Base-by-base conservation (phyloP, 2,113 vertebrate genomes). In the Chelonoidis abingdonii region DNA sequence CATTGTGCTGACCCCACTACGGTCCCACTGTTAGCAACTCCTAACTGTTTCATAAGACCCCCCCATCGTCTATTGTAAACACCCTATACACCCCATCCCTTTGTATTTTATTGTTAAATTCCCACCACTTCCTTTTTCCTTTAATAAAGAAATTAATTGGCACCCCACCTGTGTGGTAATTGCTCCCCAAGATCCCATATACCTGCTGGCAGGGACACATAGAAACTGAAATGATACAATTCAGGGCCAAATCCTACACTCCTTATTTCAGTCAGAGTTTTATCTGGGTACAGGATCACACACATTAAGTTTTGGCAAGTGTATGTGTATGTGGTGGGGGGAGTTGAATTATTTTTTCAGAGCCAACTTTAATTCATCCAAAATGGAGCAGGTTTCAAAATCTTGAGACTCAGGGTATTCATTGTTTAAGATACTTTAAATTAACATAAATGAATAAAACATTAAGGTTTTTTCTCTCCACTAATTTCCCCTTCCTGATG, bases 381-480 rank as follows among this genome's bases (percentile, higher is more conserved):
- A 86, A 95, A 96, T 62, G 94, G 31, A 78, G 80, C 8, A 82
- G 44, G 29, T 81, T 90, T 95, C 53, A 91, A 87, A 47, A 79
- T 57, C 82, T 93, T 90, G 94, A 88, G 13, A 21, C 44, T 93
- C 72, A 29, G 1, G 3, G 13, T 57, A 53, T 80, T 65, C 83
- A 8, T 4, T 89, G 72, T 59, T 87, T 87, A 94, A 91, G 85
- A 72, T 11, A 81, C 92, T 95, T 88, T 54, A 93, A 95, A 87
- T 69, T 41, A 29, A 35, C 89, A 90, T 69, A 59, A 75, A 49
- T 91, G 59, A 90, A 92, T 92, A 93, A 94, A 95, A 82, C 59
- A 83, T 95, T 78, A 24, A 72, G 83, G 53, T 76, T 84, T 95
- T 94, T 17, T n/a, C 47, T 38, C 12, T 78, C 8, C 3, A 9